These are phyloP conservation scores for Podilymbus podiceps DNA, from an alignment of 2,113 vertebrate species.

Conservation along the genomic window DNA sequence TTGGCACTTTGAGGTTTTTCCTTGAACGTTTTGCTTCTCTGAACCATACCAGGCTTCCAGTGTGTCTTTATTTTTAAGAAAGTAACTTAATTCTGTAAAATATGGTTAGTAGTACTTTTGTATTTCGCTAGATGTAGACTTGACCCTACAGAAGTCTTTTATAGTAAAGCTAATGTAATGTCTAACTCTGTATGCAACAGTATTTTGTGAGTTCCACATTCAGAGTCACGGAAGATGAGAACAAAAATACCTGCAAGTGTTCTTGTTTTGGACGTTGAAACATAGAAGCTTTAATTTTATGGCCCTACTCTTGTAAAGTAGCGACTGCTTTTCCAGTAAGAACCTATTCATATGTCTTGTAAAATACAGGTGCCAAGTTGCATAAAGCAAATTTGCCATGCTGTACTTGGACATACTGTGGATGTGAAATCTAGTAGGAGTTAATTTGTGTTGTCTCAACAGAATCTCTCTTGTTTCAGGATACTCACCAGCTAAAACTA, in stretches of 20 bases:
- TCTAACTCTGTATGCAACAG: rapidly evolving
- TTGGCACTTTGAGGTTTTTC: neutral
- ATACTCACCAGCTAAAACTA: slow-evolving; percentile 91
- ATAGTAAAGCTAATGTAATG: neutral
- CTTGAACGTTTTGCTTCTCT: neutral
- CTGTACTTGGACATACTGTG: neutral
- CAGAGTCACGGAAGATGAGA: neutral
- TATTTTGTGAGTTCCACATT: neutral
- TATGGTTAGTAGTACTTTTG: neutral
- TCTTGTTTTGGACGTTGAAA: neutral
- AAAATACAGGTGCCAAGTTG: neutral
- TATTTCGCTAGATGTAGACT: neutral
- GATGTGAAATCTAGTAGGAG: neutral
- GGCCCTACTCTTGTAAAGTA: neutral
- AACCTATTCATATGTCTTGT: neutral
- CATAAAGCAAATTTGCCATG: neutral
- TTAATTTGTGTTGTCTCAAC: neutral
- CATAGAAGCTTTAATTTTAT: neutral
- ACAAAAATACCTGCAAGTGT: neutral
- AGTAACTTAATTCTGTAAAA: neutral
- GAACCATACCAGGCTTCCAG: neutral
- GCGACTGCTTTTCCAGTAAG: neutral
- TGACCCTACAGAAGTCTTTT: neutral
- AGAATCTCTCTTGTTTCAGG: slow-evolving; percentile 72
- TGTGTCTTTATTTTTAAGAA: neutral